Evolutionary conservation across 1,140 invertebrate species (phyloP).

Genomic region (Latrodectus geometricus): DNA sequence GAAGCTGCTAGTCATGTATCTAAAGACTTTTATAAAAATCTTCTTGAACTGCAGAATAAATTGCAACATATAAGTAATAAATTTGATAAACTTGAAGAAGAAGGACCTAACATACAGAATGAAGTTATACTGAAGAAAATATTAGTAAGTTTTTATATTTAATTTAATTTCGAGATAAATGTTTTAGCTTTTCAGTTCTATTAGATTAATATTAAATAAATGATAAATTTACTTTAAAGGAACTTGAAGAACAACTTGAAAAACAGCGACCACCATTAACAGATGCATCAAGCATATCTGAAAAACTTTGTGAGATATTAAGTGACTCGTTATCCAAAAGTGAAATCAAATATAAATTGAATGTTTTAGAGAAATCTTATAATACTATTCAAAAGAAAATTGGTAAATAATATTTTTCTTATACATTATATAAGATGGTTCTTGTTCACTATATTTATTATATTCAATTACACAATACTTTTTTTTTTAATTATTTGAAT

Average conservation of each 20-base stretch:
- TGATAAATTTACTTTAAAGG: constrained; percentile 15
- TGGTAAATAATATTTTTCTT: constrained; percentile 71
- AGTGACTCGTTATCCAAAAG: constrained; percentile 88
- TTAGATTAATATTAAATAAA: neutral
- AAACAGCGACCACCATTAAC: constrained; percentile 85
- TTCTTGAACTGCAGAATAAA: constrained; percentile 82
- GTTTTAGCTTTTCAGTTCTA: too few relatives aligned
- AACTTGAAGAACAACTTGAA: constrained; percentile 87
- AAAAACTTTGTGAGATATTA: constrained; percentile 85
- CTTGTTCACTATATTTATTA: too few relatives aligned
- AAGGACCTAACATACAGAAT: constrained; percentile 76
- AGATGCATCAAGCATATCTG: constrained; percentile 87
- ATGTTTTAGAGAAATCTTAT: constrained; percentile 83
- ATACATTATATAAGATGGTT: too few relatives aligned
- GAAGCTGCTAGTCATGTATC: constrained; percentile 89
- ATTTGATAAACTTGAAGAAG: constrained; percentile 82
- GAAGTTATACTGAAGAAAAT: constrained; percentile 84
- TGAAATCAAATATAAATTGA: constrained; percentile 89
- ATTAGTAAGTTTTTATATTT: constrained; percentile 64
- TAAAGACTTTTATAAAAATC: constrained; percentile 87
- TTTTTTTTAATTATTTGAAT: too few relatives aligned
- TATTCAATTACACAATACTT: too few relatives aligned
- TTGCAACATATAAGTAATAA: constrained; percentile 87
- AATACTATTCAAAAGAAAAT: constrained; percentile 87
- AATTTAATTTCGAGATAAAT: neutral